Base-by-base conservation (phyloP, 37 sponge, comb jelly and placozoan species). In the Chondrilla cf. caribensis region DNA sequence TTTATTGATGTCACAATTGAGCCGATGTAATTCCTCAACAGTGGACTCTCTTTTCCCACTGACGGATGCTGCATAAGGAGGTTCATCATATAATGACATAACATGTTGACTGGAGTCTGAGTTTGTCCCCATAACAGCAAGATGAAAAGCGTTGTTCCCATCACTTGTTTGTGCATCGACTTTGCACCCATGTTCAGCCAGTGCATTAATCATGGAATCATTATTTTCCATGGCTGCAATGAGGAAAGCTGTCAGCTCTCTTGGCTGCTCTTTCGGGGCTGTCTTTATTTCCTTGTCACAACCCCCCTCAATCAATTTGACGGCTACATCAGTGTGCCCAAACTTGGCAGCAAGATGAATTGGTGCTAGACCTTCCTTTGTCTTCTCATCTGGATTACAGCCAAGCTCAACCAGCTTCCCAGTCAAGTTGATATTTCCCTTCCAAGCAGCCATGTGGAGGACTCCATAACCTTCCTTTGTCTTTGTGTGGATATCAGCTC, bases 211-310 rank as follows among this genome's bases (percentile, higher is more conserved):
- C 68, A 67, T 26, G 1, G 31, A 28, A 1, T 28, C 15, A 18
- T 67, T 28, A 29, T 67, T 28, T 26, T 67, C 15, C 68, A 28
- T 67, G 68, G 33, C 68, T 7, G 68, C 68, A 67, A 67, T 67
- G 11, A 29, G 68, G 17, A 67, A 26, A 26, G 68, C 32, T 67
- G 68, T 67, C 28, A 67, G 1, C 35, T 28, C 2, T 47, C 51
- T 47, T 1, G 68, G 35, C 2, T 67, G 15, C 31, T 4, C 35
- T 1, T 67, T 67, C 17, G 35, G 1, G 29, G 7, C 33, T n/a
- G 68, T 67, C 33, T 29, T 2, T 29, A 29, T 29, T 26, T 67
- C 68, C 4, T 67, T 67, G 4, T 67, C 4, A 4, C 68, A 67
- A 28, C 68, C 68, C 17, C 35, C 33, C 3, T 26, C 35, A 1